Base-by-base conservation (phyloP, 2,113 vertebrate species). In the Centropus bengalensis region DNA sequence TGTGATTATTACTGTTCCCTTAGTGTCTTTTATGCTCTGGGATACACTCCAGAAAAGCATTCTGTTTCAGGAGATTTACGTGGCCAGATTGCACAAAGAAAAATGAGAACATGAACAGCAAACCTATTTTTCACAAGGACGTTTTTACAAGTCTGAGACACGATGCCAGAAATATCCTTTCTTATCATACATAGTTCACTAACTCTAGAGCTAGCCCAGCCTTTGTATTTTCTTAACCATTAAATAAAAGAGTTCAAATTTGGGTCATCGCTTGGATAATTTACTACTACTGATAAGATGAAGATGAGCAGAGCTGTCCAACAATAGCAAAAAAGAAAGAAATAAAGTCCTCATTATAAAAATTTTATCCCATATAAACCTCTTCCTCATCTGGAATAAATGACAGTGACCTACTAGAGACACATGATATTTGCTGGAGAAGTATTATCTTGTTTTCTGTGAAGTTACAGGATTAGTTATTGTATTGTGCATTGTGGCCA, bases 1-100 rank as follows among this genome's bases (percentile, higher is more conserved):
- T 73, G 81, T 79, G 83, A 92, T 91, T 81, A 82, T 95, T 94
- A 93, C 74, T 82, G 60, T 58, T 96, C 87, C 86, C 54, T 96
- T 56, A 63, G 59, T 88, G 87, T 94, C 93, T 96, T 93, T 97
- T 82, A 81, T 89, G 81, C 86, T 95, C 91, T 96, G 96, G 97
- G 96, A 97, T 85, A 36, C 90, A 89, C 85, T 94, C 93, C 96
- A 97, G 91, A 56, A 93, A 88, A 86, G 66, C 63, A 93, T 94
- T 94, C 71, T 94, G 33, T 83, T 95, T 62, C 47, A 83, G 82
- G 82, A 95, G 93, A 94, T 96, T 94, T 96, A 93, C 36, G 64
- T 93, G 94, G 77, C 87, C 93, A 88, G 94, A 87, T 26, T 91
- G 87, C 80, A 92, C 89, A 94, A 94, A 94, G 93, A 85, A 60